Evolutionary conservation across 2,888 invertebrate genomes (phyloP).

Genomic region (Lutraria lutraria): DNA sequence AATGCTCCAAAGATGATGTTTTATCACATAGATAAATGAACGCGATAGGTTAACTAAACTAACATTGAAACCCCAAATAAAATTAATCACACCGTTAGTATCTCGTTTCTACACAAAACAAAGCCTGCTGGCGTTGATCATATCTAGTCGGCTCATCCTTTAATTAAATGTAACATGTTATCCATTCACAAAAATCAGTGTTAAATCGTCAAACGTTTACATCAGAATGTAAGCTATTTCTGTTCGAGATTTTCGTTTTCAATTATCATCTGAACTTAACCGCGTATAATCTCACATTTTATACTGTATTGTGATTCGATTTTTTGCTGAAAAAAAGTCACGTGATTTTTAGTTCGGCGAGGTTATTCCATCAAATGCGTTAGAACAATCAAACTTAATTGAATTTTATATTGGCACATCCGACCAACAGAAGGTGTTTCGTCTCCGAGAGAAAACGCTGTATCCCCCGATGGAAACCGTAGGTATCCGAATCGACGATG

Average conservation of each 20-base stretch:
- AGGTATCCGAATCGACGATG: conserved; percentile 26
- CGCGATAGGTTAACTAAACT: conserved; percentile 14
- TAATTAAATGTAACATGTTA: conserved; percentile 43
- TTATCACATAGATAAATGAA: conserved; percentile 39
- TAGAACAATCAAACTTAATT: conserved; percentile 22
- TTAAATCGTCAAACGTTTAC: conserved; percentile 40
- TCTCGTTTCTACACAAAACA: conserved; percentile 33
- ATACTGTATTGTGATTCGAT: conserved; percentile 8
- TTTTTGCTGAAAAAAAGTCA: neutral
- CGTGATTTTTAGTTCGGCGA: neutral
- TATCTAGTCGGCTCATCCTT: conserved; percentile 31
- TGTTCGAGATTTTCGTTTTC: conserved; percentile 33
- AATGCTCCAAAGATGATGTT: conserved; percentile 15
- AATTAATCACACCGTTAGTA: conserved; percentile 32
- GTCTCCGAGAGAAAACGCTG: neutral
- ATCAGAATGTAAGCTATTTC: conserved; percentile 26
- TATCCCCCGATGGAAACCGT: conserved; percentile 13
- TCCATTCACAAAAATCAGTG: conserved; percentile 42
- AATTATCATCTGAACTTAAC: conserved; percentile 31
- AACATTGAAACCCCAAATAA: conserved; percentile 30
- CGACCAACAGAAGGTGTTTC: conserved; percentile 15
- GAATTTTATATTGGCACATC: conserved; percentile 18
- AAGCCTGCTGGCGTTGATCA: conserved; percentile 32
- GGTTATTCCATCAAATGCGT: conserved; percentile 13
- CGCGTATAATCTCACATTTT: neutral